A percentile compares a stretch with the other conserved stretches of the same genome.
Conservation (phyloP, 1,140 invertebrate species). For the Ceratosolen fusciceps region DNA sequence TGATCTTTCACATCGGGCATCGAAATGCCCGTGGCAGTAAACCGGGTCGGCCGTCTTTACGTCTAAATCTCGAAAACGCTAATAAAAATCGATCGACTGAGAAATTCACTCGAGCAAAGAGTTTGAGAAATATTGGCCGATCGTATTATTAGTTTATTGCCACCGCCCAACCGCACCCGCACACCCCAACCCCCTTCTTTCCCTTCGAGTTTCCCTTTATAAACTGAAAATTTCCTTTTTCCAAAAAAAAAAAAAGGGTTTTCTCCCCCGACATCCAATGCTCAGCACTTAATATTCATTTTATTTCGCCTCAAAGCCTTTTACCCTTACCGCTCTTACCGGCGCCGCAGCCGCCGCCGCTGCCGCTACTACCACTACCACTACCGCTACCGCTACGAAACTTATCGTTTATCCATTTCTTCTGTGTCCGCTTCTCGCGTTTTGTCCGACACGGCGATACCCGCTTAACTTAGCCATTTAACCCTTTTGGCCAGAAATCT, state of each 20-base stretch:
- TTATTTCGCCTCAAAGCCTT: background rate
- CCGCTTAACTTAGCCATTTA: no score
- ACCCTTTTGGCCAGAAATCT: no score
- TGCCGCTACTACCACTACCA: no score
- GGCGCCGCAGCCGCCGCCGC: no score
- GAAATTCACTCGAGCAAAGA: slow-evolving; percentile 19
- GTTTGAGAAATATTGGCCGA: background rate
- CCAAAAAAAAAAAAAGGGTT: background rate
- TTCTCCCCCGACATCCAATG: background rate
- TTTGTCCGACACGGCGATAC: no score
- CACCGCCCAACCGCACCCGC: background rate
- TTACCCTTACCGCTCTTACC: no score
- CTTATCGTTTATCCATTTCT: background rate
- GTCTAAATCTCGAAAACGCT: slow-evolving; percentile 38
- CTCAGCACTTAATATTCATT: slow-evolving; percentile 14
- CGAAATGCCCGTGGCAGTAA: slow-evolving; percentile 32
- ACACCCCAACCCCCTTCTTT: no score
- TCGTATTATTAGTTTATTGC: slow-evolving; percentile 36
- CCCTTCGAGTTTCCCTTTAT: slow-evolving; percentile 14
- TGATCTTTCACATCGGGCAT: background rate
- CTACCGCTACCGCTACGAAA: background rate
- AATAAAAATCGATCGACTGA: slow-evolving; percentile 23
- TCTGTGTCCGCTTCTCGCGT: no score
- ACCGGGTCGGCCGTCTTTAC: slow-evolving; percentile 23
- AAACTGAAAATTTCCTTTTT: slow-evolving; percentile 27